A percentile compares a stretch with the other conserved stretches of the same genome.
Evolutionary conservation across 2,888 invertebrate genomes (phyloP).

Genomic region (Volucella inanis): DNA sequence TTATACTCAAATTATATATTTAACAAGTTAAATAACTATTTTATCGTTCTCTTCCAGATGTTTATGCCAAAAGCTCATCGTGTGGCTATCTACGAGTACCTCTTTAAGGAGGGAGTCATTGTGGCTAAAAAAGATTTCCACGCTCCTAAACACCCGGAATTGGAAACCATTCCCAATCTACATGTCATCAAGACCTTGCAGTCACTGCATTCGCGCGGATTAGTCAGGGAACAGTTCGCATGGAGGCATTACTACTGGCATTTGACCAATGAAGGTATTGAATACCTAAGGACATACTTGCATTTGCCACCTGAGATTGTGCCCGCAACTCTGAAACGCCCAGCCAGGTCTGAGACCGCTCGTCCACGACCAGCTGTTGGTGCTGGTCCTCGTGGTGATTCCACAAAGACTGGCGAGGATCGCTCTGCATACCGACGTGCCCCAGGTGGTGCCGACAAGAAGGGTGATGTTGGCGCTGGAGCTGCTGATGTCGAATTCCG

Average conservation of each 20-base stretch:
- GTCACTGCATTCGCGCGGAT: constrained; percentile 97
- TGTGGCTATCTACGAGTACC: constrained; percentile 97
- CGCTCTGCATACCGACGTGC: constrained; percentile 92
- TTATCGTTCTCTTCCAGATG: constrained; percentile 88
- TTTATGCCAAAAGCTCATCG: constrained; percentile 99
- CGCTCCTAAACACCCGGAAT: constrained; percentile 98
- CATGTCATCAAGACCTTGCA: constrained; percentile 99
- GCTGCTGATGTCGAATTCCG: constrained; percentile 96
- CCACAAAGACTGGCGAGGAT: constrained; percentile 90
- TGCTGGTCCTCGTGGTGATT: constrained; percentile 88
- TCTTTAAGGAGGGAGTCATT: constrained; percentile 99
- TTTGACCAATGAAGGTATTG: constrained; percentile 98
- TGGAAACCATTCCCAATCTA: constrained; percentile 97
- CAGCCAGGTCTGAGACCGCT: constrained; percentile 92
- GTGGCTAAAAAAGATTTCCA: constrained; percentile 99
- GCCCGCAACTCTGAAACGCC: constrained; percentile 97
- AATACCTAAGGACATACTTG: constrained; percentile 96
- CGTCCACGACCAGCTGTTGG: constrained; percentile 88
- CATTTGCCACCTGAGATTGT: constrained; percentile 99
- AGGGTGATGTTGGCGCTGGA: constrained; percentile 98
- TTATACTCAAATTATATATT: not conserved
- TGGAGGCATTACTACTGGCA: constrained; percentile 99
- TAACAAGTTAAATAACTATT: constrained; percentile 49
- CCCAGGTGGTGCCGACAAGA: constrained; percentile 93
- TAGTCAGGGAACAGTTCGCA: constrained; percentile 99